phyloP scores from a whole-genome alignment of 2,797 vertebrate genomes.

The Megaceryle alcyon region DNA sequence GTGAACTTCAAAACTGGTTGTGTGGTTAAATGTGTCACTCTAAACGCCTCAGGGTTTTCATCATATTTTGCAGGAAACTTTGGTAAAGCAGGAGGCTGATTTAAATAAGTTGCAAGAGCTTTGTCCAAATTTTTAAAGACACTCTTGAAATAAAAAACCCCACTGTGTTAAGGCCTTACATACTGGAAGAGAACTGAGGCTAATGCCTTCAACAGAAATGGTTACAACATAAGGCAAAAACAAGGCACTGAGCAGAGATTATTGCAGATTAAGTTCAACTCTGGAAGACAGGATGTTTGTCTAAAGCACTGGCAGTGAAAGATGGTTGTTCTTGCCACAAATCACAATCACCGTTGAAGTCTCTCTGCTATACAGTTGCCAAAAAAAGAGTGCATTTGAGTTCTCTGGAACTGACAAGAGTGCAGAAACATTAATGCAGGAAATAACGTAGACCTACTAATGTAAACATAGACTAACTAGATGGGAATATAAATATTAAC shows the following conservation, averaged over 20 bases:
- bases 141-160: neutral
- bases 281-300: conserved; percentile 63
- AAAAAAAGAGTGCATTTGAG: conserved; percentile 20
- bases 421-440: neutral
- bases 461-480: neutral
- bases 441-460: neutral
- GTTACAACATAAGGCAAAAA: neutral
- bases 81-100: neutral
- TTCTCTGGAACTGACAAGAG: conserved; percentile 1
- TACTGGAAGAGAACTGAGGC: neutral
- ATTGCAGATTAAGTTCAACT: conserved; percentile 4
- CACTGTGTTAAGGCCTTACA: neutral
- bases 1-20: neutral
- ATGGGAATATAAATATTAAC: neutral
- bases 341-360: neutral
- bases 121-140: neutral
- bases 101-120: neutral
- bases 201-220: neutral
- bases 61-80: neutral
- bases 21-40: neutral
- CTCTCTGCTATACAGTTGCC: conserved; percentile 38
- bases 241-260: conserved; percentile 5
- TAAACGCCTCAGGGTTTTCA: neutral
- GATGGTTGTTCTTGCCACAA: conserved; percentile 54
- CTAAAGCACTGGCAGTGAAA: conserved; percentile 28